Base-by-base conservation (phyloP, 1,140 invertebrate genomes). In the Drosophila bocki region DNA sequence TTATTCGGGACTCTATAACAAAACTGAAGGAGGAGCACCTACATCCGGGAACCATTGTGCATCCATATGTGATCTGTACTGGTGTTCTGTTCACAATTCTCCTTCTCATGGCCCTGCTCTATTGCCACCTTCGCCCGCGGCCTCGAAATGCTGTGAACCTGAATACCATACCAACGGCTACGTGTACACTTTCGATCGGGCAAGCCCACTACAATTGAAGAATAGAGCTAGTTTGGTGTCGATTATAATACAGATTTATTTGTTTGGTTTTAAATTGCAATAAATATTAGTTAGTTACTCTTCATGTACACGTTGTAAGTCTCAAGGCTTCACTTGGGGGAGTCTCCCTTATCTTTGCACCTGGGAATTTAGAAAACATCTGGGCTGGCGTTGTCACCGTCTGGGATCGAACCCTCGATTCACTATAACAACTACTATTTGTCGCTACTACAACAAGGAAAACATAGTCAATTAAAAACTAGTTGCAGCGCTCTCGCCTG, bases 241-340 rank as follows among this genome's bases (percentile, higher is more conserved):
- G 82, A 79, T 79, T 88, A 87, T 88, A 78, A 84, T 87, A 87
- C 84, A 87, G 62, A 44, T 84, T 87, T 84, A 88, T 87, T 87
- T 74, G 71, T 87, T 84, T 59, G 70, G 75, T 61, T 77, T 78
- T 63, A 56, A 65, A 75, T 84, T 88, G 84, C 81, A 88, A 90
- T 88, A 88, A 88, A 88, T 88, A 88, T 81, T 78, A 84, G 62
- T 84, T 88, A 62, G 65, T 84, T 88, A 62, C 60, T 75, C 53
- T 54, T 54, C 60, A 48, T 83, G 59, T 87, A 90, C 78, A 88
- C 48, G 63, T 86, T 82, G 81, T 88, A 88, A 88, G 84, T 88
- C 78, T 90, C 84, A 81, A 82, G 83, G 82, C 82, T 75, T 70
- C 64, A n/a, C 39, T 75, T 68, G 63, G 48, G 74, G 63, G 48